Evolutionary conservation across 2,113 vertebrate genomes (phyloP).

Genomic region (Ailuropoda melanoleuca): DNA sequence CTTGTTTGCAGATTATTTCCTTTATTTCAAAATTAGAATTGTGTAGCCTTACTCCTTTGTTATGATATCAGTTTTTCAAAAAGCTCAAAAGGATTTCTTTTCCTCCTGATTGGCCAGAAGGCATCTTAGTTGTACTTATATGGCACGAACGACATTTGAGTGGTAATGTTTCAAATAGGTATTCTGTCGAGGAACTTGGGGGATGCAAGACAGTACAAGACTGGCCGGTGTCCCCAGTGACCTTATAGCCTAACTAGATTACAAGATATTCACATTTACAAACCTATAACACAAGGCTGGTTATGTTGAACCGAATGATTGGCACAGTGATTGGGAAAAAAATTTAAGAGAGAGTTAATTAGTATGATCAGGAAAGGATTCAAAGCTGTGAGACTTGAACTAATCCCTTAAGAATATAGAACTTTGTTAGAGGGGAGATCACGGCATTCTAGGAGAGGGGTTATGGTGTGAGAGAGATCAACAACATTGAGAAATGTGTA

Average conservation of each 20-base stretch:
- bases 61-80: neutral
- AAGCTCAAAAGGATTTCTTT: neutral
- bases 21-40: conserved; percentile 16
- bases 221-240: neutral
- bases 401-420: neutral
- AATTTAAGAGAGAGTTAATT: conserved; percentile 21
- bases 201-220: neutral
- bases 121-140: neutral
- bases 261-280: neutral
- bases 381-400: neutral
- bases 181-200: neutral
- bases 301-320: conserved; percentile 23
- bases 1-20: neutral
- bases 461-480: neutral
- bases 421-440: neutral
- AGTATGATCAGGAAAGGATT: neutral
- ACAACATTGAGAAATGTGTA: neutral
- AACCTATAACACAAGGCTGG: neutral
- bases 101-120: neutral
- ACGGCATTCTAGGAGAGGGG: neutral
- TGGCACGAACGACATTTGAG: neutral
- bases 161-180: neutral
- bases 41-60: neutral
- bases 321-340: neutral
- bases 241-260: neutral